Base-by-base conservation (phyloP, 2,797 vertebrate species). In the Eidolon dupreanum region DNA sequence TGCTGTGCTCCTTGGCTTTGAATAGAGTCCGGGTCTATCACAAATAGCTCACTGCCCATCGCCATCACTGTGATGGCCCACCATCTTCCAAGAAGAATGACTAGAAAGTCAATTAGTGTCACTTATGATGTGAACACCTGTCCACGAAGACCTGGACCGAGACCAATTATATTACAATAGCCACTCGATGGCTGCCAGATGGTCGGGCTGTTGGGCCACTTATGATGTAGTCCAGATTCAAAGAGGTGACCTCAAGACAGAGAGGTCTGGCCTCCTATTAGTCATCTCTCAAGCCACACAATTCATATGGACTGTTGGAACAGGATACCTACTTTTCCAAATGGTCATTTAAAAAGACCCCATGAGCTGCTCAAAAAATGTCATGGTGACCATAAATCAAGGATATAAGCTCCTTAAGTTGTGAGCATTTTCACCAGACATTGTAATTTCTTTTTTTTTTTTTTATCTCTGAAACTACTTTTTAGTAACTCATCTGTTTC, bases 121-220 rank as follows among this genome's bases (percentile, higher is more conserved):
- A 97, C 87, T 97, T 97, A 94, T 46, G 84, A 98, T 97, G 84
- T 82, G 96, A 94, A 87, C 95, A 97, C 96, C 97, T 97, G 97
- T 95, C 90, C 1, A 85, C 90, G 87, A 95, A 95, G 95, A 82
- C 93, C 88, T 97, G 97, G 96, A 93, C 86, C 46, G 57, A 84
- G 75, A 95, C 94, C 97, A 98, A 83, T 77, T 94, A 91, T 86
- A 97, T 95, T 97, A 97, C 92, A 73, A 94, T 66, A 96, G 82
- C 59, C 90, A 89, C 70, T 94, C 88, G 33, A 6, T 63, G 93
- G 51, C 86, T 92, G 95, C 93, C 95, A 97, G 95, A 93, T 94
- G 92, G 88, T 53, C 6, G 1, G n/a, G 89, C 24, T 86, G 15
- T 94, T 78, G 66, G 92, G 85, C 84, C 96, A 97, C 88, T 96